Evolutionary conservation across 2,113 vertebrate genomes (phyloP).

Genomic region (Hemiscyllium ocellatum): DNA sequence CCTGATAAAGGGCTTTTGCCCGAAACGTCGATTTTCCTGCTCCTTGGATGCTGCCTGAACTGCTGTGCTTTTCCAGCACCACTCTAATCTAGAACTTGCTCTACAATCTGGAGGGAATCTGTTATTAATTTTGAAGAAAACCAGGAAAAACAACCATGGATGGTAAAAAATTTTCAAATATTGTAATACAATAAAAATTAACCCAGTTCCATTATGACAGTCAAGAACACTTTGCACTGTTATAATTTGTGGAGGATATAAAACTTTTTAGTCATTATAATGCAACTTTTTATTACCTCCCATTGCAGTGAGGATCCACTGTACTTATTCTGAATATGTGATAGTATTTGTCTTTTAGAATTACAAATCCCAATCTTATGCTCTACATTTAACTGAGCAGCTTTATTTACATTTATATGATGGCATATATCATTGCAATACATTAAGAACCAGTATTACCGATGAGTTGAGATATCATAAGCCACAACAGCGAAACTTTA

Average conservation of each 20-base stretch:
- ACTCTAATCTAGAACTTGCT: no score
- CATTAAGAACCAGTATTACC: background rate
- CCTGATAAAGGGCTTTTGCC: no score
- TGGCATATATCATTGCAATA: background rate
- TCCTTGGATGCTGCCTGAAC: no score
- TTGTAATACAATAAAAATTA: background rate
- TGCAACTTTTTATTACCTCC: background rate
- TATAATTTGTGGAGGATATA: background rate
- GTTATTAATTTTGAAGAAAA: background rate
- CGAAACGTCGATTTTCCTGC: no score
- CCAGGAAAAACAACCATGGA: background rate
- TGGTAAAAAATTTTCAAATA: background rate
- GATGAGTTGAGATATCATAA: background rate
- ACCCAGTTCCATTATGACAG: background rate
- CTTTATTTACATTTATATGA: background rate
- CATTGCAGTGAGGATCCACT: background rate
- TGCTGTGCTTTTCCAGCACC: no score
- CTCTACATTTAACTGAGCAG: background rate
- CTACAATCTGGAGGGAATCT: background rate
- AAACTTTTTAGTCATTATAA: background rate
- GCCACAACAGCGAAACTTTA: background rate
- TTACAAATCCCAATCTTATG: background rate
- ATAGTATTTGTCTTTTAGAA: background rate
- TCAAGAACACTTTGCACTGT: background rate
- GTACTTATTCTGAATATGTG: background rate